Evolutionary conservation across 2,888 invertebrate genomes (phyloP), one percentile per base, ranked within the genome.

Genomic region (Tuberolachnus salignus): DNA sequence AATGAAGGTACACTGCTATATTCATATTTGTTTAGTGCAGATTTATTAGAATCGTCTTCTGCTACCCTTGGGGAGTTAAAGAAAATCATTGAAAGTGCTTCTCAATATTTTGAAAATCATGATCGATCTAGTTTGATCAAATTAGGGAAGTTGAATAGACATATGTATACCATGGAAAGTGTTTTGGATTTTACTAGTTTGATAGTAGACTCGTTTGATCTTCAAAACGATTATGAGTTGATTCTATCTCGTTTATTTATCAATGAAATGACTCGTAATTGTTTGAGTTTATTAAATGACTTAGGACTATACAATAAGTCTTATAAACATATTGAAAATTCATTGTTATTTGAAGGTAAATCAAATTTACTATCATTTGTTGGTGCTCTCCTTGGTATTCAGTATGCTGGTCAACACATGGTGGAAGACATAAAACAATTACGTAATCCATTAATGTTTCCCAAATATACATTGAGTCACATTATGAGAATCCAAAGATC

Each of bases 391-490:
- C 67, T 78, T 21, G 78, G 78, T 23, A 78, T 78, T 61, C 78
- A 78, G 42, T 51, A 51, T 42, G 78, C 78, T 49, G 78, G 78
- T 13, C 69, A 59, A 9, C 69, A 51, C 51, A 78, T 78, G 78
- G 51, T 59, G 3, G 57, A 78, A 13, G 78, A 78, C 34, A 21
- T 78, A 10, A 78, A 13, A 23, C 49, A 78, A 42, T 57, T 78
- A 69, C 49, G 78, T 42, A 78, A 78, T 42, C 78, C 78, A 51
- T 69, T 78, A 42, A 69, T 78, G 69, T 78, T 78, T 61, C 78
- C 78, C 1, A 69, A 78, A 4, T 78, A 78, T n/a, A 78, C 78
- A 61, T 3, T 78, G 34, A 61, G 1, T 61, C 69, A 78, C 51
- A 78, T 78, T 51, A 11, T 69, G 26, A 69, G 11, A 69, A 78